phyloP scores from a whole-genome alignment of 2,113 vertebrate species.

The Microcebus murinus region DNA sequence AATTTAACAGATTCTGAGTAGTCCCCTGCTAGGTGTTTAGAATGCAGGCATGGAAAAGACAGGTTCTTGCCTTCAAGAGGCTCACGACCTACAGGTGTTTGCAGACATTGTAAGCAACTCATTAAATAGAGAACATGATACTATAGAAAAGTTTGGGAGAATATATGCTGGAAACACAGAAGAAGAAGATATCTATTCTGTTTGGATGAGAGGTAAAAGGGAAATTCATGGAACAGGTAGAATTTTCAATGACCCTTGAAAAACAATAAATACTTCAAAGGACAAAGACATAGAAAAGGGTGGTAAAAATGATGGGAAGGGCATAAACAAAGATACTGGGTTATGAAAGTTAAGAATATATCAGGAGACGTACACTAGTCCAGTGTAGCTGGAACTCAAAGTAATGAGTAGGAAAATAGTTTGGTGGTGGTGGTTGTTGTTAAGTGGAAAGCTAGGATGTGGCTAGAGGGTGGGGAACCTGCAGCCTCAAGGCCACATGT shows the following conservation, averaged over 20 bases:
- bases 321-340: background rate
- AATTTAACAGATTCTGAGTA: background rate
- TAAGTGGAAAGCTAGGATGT: background rate
- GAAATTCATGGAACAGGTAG: background rate
- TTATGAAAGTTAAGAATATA: background rate
- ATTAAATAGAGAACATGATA: background rate
- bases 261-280: background rate
- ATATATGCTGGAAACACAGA: background rate
- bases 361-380: background rate
- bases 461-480: background rate
- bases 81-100: background rate
- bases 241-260: background rate
- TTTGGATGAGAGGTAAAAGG: background rate
- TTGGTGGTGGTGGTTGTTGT: background rate
- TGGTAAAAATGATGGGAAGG: background rate
- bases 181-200: background rate
- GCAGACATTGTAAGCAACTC: background rate
- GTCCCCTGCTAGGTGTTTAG: background rate
- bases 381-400: background rate
- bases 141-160: background rate
- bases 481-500: too few relatives aligned
- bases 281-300: background rate
- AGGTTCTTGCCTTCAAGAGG: background rate
- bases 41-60: background rate
- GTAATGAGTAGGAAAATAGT: background rate